phyloP scores from a whole-genome alignment of 2,888 invertebrate genomes.

The Patella caerulea region DNA sequence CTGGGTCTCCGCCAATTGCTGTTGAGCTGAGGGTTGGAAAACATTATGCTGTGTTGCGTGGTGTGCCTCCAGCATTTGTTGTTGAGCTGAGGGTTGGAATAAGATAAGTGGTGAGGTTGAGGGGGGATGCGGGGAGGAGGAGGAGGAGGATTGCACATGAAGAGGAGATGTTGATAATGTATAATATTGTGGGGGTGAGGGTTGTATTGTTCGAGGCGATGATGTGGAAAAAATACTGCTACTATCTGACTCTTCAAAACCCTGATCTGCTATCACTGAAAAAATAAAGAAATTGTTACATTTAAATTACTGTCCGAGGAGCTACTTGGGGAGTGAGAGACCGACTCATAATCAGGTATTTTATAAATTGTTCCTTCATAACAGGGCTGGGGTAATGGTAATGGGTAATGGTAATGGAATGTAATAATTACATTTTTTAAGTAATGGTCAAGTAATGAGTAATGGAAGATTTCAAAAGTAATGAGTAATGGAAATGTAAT shows the following conservation, averaged over 20 bases:
- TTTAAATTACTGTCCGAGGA: too few relatives aligned
- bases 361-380: too few relatives aligned
- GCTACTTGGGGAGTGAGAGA: too few relatives aligned
- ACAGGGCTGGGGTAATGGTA: too few relatives aligned
- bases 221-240: constrained; percentile 61
- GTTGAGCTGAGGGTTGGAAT: constrained; percentile 10
- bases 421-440: too few relatives aligned
- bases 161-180: too few relatives aligned
- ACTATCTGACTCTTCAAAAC: constrained; percentile 67
- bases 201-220: constrained; percentile 47
- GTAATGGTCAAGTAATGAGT: too few relatives aligned
- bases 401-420: too few relatives aligned
- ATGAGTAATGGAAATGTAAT: too few relatives aligned
- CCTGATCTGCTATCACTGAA: constrained; percentile 50
- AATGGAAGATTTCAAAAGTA: too few relatives aligned
- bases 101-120: background rate
- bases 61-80: background rate
- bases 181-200: constrained; percentile 29
- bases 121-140: constrained; percentile 4
- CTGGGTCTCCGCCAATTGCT: constrained; percentile 69
- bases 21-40: constrained; percentile 9
- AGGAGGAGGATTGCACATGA: background rate
- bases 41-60: background rate
- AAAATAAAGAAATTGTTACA: background rate
- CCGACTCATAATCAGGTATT: too few relatives aligned